Base-by-base conservation (phyloP, 1,140 invertebrate genomes). In the Drosophila eugracilis region DNA sequence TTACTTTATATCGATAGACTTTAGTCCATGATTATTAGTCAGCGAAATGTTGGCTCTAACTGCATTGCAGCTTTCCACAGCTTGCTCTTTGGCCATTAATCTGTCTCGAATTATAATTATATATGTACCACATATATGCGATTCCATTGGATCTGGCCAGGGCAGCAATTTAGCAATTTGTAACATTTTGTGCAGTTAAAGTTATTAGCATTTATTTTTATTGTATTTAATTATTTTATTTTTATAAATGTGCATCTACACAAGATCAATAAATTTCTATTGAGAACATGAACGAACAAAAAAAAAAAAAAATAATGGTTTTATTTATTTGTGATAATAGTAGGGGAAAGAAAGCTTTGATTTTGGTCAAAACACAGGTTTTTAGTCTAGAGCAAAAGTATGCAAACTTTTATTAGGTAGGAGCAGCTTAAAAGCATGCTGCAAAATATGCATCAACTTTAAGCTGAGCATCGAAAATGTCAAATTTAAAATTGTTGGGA, bases 221-320 rank as follows among this genome's bases (percentile, higher is more conserved):
- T 32, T 41, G 14, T 66, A 60, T 60, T 39, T 30, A 21, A 66
- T 32, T 65, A 39, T 65, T 24, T 17, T 57, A 17, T 58, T 10
- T 62, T 39, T 65, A 65, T 66, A 49, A 30, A 50, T 19, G 34
- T 66, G 63, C 63, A 66, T 42, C 14, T 34, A 39, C 45, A 50
- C 59, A 52, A 67, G 17, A 67, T 66, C 63, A 67, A 67, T 52
- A 67, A 67, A 66, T 66, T 42, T 66, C 22, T 50, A 66, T 67
- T 50, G 60, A 65, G 15, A 50, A 24, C 34, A 65, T 37, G 36
- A 65, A 22, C 17, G 34, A 45, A 57, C 9, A 12, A 44, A 34
- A 19, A 1, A 26, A 9, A n/a, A n/a, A n/a, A n/a, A 6, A 9
- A 12, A 15, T 6, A 3, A 9, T 9, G 6, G n/a, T 15, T 55